Base-by-base conservation (phyloP, 2,888 invertebrate species). In the Drosophila barbarae region DNA sequence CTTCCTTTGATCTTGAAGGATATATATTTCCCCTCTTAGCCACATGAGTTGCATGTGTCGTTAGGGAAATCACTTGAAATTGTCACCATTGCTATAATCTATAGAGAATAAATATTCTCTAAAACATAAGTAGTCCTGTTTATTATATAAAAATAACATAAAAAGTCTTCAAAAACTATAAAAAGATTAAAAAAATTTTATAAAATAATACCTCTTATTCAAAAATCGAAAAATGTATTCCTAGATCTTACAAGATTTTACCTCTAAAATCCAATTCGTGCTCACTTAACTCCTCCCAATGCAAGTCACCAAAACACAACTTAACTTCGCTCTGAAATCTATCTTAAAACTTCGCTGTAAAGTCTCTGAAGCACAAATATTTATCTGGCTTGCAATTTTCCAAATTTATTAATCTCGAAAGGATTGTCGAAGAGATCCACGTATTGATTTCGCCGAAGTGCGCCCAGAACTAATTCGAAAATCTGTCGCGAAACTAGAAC, bases 401-500 rank as follows among this genome's bases (percentile, higher is more conserved):
- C 10, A 44, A 60, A n/a, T 34, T 5, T 21, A 51, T 60, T 60
- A 64, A 61, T 61, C 61, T 61, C 44, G 26, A n/a, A 30, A 38
- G 60, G 57, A 57, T 35, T 47, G 41, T 21, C 26, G 9, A 8
- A 18, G 46, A 35, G 35, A 55, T 56, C 59, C 63, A 60, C 60
- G 18, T 50, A 26, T 60, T 44, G 63, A 60, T 60, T 59, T 47
- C 35, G 60, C 38, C 50, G 50, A 59, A 63, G 50, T 26, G 32
- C 35, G 50, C 42, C 46, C 55, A 55, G 47, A 55, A 49, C 56
- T 50, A 65, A 51, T 72, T 77, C 72, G 77, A 64, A 79, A 79
- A 79, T 75, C 73, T 72, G 69, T 60, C 61, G 59, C 66, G 78
- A 78, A 78, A 81, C 57, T 74, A 66, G 63, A 71, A 69, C 67